Conservation (phyloP, 2,797 vertebrate species). For the Lemur catta region DNA sequence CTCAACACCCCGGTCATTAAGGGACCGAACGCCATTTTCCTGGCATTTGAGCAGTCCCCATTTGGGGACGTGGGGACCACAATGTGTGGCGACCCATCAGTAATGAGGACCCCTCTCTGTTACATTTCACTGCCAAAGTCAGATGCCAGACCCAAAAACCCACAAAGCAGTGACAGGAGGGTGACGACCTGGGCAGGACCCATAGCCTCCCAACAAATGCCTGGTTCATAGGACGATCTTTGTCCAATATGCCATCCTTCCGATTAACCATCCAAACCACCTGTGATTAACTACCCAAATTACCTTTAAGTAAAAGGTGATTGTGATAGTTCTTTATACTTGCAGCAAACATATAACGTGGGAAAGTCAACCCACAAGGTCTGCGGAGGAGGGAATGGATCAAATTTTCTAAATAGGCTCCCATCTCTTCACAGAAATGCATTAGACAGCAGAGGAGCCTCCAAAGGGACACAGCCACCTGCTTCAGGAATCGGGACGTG, state of each 20-base stretch:
- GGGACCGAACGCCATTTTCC: not conserved
- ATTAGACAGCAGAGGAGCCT: not conserved
- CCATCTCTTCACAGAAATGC: not conserved
- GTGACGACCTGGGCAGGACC: too few species aligned
- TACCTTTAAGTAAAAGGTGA: not conserved
- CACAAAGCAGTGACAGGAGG: not conserved
- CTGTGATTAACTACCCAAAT: not conserved
- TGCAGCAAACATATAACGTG: not conserved
- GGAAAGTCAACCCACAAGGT: not conserved
- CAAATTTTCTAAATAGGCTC: not conserved
- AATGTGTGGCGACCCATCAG: too few species aligned
- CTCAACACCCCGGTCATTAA: not conserved
- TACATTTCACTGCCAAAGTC: not conserved
- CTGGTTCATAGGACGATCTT: not conserved
- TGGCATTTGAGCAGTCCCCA: not conserved
- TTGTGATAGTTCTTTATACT: not conserved
- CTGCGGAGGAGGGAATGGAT: not conserved
- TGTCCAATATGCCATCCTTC: not conserved
- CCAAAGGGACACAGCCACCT: not conserved
- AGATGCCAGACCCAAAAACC: not conserved
- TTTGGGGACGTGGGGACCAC: not conserved
- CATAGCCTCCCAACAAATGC: not conserved
- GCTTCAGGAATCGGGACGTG: not conserved
- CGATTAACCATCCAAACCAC: not conserved
- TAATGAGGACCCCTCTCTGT: not conserved